phyloP scores from a whole-genome alignment of 92 coral and sea anemone genomes.

The Heliopora coerulea region DNA sequence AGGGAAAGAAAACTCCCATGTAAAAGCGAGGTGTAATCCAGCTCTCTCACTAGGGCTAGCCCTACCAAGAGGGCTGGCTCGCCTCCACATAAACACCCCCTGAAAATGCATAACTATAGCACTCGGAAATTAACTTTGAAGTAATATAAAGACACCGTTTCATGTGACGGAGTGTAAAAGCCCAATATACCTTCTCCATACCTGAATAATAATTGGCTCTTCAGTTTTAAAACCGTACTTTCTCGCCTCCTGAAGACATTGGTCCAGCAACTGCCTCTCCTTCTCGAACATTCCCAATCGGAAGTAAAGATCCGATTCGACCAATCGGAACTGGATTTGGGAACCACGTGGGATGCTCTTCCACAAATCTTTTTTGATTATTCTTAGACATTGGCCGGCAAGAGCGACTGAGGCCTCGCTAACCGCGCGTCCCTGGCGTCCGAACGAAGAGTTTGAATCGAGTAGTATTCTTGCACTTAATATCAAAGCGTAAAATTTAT shows the following conservation, averaged over 20 bases:
- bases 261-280: not conserved
- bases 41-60: too few relatives aligned
- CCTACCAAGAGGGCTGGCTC: too few relatives aligned
- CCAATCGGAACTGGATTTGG: constrained; percentile 14
- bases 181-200: not conserved
- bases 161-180: not conserved
- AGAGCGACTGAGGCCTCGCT: not conserved
- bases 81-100: too few relatives aligned
- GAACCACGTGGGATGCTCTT: constrained; percentile 20
- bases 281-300: constrained; percentile 2
- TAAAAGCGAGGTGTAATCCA: too few relatives aligned
- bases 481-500: constrained; percentile 13
- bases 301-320: constrained; percentile 14
- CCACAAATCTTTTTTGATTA: constrained; percentile 2
- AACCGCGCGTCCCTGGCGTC: constrained; percentile 7
- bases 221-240: constrained; percentile 4
- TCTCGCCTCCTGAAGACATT: not conserved
- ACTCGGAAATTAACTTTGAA: not conserved
- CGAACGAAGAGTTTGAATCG: constrained; percentile 9
- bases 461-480: constrained; percentile 4
- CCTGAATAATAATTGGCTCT: constrained; percentile 13
- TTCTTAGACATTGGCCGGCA: not conserved
- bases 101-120: too few relatives aligned
- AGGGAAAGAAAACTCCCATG: too few relatives aligned
- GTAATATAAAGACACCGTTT: not conserved